These are phyloP conservation scores for Pontoporia blainvillei DNA, from an alignment of 2,113 vertebrate genomes.

Conservation along the genomic window DNA sequence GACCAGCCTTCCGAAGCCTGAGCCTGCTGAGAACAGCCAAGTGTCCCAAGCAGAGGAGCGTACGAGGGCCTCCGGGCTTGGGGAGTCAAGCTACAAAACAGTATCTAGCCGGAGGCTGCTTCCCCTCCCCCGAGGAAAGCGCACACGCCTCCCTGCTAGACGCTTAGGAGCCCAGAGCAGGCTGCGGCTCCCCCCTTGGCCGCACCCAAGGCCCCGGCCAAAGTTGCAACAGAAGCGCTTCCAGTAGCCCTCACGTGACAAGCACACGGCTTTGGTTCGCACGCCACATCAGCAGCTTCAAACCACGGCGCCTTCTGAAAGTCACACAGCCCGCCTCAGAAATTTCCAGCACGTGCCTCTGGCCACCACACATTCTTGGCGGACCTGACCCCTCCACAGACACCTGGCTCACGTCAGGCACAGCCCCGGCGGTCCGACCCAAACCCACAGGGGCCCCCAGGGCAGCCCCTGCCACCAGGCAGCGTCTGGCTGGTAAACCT, in stretches of 20 bases:
- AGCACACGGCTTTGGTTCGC: not conserved
- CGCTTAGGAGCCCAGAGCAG: not conserved
- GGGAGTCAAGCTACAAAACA: fast-evolving
- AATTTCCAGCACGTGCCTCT: not conserved
- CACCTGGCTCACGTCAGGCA: not conserved
- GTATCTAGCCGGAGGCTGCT: not conserved
- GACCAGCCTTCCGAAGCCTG: not conserved
- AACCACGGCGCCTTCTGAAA: not conserved
- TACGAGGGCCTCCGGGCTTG: not conserved
- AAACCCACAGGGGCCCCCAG: too few relatives aligned
- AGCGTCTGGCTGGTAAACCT: not conserved
- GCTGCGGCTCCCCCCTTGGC: not conserved
- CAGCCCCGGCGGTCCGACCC: not conserved
- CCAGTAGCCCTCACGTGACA: not conserved
- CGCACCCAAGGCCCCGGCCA: not conserved
- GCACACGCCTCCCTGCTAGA: not conserved
- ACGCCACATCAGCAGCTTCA: not conserved
- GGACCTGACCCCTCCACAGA: not conserved
- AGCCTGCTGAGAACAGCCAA: not conserved
- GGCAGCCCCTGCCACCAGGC: not conserved
- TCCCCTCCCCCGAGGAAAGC: fast-evolving
- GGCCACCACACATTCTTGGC: not conserved
- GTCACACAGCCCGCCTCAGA: not conserved
- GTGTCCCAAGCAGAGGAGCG: not conserved
- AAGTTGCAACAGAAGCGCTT: not conserved